phyloP scores from a whole-genome alignment of 2,113 vertebrate species.

The Pogonocichla stellata region DNA sequence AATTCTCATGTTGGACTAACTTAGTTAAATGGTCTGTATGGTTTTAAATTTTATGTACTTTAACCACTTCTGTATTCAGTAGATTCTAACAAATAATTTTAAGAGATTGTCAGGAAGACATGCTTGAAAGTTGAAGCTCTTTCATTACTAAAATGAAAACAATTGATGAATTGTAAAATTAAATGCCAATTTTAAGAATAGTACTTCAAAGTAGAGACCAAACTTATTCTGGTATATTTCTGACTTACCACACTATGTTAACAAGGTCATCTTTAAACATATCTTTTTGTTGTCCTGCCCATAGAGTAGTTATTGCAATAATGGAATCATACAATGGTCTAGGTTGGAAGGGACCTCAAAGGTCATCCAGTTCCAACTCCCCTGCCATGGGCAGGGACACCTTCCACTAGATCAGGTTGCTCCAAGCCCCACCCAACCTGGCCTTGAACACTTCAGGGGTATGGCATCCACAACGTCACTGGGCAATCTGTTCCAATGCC shows the following conservation, averaged over 20 bases:
- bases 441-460: background rate
- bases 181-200: background rate
- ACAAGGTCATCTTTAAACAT: background rate
- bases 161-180: constrained; percentile 3
- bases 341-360: background rate
- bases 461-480: background rate
- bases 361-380: background rate
- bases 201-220: constrained; percentile 14
- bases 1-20: constrained; percentile 40
- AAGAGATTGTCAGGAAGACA: background rate
- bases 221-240: constrained; percentile 9
- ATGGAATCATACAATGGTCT: background rate
- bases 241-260: background rate
- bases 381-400: background rate
- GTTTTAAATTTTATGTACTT: constrained; percentile 29
- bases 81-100: constrained; percentile 49
- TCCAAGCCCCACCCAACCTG: background rate
- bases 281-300: background rate
- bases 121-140: background rate
- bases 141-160: background rate
- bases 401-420: background rate
- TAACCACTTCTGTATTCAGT: constrained; percentile 30
- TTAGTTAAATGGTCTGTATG: constrained; percentile 11
- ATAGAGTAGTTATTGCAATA: constrained; percentile 6
- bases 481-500: background rate